A percentile compares a stretch with the other conserved stretches of the same genome.
Conservation (phyloP, 2,113 vertebrate species). For the Atlantisia rogersi region DNA sequence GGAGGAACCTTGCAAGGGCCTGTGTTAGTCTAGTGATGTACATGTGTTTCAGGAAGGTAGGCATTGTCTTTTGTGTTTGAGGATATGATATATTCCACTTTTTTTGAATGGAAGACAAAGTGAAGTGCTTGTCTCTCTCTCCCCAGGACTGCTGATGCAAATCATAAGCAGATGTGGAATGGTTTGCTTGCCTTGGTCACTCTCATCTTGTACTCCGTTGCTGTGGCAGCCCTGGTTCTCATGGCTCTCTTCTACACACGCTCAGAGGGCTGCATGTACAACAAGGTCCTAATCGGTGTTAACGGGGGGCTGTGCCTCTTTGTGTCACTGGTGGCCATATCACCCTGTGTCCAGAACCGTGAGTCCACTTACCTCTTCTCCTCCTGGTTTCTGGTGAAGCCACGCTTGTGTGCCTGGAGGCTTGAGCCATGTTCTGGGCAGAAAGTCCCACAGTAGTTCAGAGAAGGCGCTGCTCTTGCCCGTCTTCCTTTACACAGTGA, state of each 20-base stretch:
- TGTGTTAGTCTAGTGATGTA: neutral
- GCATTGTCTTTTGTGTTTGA: neutral
- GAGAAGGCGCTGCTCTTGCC: neutral
- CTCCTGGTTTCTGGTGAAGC: neutral
- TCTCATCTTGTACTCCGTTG: slow-evolving; percentile 86
- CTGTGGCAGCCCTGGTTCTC: slow-evolving; percentile 85
- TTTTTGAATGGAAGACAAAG: neutral
- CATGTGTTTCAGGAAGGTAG: neutral
- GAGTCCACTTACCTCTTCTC: slow-evolving; percentile 51
- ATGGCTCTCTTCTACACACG: slow-evolving; percentile 90
- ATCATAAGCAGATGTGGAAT: slow-evolving; percentile 89
- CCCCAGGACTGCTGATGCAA: slow-evolving; percentile 87
- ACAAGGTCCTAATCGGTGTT: slow-evolving; percentile 91
- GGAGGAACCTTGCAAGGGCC: neutral
- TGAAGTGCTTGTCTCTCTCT: neutral
- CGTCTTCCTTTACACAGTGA: neutral
- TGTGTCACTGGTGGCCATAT: slow-evolving; percentile 89
- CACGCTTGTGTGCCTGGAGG: neutral
- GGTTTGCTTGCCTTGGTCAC: slow-evolving; percentile 88
- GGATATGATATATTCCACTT: neutral
- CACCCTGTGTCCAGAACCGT: slow-evolving; percentile 91
- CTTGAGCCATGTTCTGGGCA: neutral
- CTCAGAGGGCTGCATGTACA: slow-evolving; percentile 83
- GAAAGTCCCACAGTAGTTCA: neutral
- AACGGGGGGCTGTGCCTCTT: slow-evolving; percentile 89